Evolutionary conservation across 1,140 invertebrate species (phyloP).

Genomic region (Eupeodes corollae): DNA sequence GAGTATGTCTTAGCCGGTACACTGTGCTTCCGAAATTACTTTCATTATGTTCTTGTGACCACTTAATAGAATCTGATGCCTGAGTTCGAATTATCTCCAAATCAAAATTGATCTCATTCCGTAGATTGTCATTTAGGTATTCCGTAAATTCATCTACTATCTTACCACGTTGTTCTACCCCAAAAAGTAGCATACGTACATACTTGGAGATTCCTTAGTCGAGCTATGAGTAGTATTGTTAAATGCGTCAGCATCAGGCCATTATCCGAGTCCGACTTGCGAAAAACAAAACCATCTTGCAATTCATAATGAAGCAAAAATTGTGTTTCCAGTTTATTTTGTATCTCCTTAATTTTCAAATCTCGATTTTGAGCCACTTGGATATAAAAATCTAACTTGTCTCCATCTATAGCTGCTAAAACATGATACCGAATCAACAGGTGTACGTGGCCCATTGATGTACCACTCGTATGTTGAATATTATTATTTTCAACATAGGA

Average conservation of each 20-base stretch:
- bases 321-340: not conserved
- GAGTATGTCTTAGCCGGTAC: slow-evolving; percentile 8
- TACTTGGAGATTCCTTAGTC: slow-evolving; percentile 10
- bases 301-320: not conserved
- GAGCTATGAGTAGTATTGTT: slow-evolving; percentile 17
- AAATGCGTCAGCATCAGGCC: no score
- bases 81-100: no score
- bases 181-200: slow-evolving; percentile 14
- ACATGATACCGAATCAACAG: slow-evolving; percentile 12
- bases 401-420: not conserved
- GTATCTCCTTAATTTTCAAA: not conserved
- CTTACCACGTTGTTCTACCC: slow-evolving; percentile 1
- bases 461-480: slow-evolving; percentile 13
- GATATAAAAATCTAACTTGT: slow-evolving; percentile 3
- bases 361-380: slow-evolving; percentile 2
- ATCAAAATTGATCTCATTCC: no score
- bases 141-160: not conserved
- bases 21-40: slow-evolving; percentile 4
- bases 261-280: no score
- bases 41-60: not conserved
- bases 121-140: no score
- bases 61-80: slow-evolving; percentile 1
- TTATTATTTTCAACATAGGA: slow-evolving; percentile 19
- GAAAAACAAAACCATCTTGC: slow-evolving; percentile 4
- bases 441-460: slow-evolving; percentile 27